Evolutionary conservation across 2,113 vertebrate species (phyloP), one percentile per base, ranked within the genome.

Genomic region (Apteryx owenii): DNA sequence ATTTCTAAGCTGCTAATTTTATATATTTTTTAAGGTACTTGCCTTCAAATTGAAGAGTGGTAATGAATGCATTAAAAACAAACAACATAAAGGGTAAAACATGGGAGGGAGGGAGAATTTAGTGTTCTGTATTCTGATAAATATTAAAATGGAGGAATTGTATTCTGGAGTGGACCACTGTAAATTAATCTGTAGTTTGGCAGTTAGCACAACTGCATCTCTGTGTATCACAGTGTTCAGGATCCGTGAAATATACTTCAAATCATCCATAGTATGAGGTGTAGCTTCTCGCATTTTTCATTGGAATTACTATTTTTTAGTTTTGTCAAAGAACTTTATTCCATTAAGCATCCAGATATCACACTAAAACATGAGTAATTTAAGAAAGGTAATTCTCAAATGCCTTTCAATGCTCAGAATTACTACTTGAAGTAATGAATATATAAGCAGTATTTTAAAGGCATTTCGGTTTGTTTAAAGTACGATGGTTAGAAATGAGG

Each of bases 401-500:
- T 89, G 62, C 28, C 25, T 56, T 18, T 88, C 54, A 81, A 38
- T 12, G 19, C 14, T 83, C 66, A 46, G 60, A 85, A 88, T 62
- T 71, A 23, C 40, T 83, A 46, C 46, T 17, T 78, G 78, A 85
- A 75, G 26, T 4, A 71, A 38, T 78, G 69, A 85, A 44, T 87
- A 56, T 86, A 77, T 83, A 95, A 93, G 28, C 6, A 96, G 48
- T 95, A 75, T 88, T 88, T 95, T 73, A 68, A 83, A 83, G 60
- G 9, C 22, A 84, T 93, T 95, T 82, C 15, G 42, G 75, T 82
- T 94, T 89, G 40, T 38, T 38, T 95, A 71, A 91, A 78, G 85
- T 93, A 23, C 64, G 68, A 77, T 87, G 19, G 26, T 81, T 94
- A 78, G 65, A 94, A 94, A 93, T 51, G 53, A 88, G 89, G 66